Base-by-base conservation (phyloP, 2,888 invertebrate genomes). In the Scelioninae gen. 1 region DNA sequence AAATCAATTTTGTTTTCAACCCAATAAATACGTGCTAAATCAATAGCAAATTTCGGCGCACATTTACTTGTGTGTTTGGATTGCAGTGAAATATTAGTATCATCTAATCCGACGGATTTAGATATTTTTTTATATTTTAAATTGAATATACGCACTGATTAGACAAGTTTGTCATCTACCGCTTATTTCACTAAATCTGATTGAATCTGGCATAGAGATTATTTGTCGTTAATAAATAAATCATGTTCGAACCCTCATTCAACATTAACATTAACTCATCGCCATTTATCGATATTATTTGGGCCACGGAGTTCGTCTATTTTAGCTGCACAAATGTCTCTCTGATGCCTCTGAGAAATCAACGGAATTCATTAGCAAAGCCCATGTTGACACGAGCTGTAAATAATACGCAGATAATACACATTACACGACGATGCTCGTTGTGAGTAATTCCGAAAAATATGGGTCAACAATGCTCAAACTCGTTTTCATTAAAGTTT, bases 391-490 rank as follows among this genome's bases (percentile, higher is more conserved):
- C 56, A 58, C 47, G 56, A 15, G 23, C 13, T 75, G 75, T 75
- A 66, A 75, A 75, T 75, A 75, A 66, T 58, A 43, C 40, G n/a
- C n/a, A 75, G 47, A 75, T 75, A 75, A 75, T 65, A 10, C 60
- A 53, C 60, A 23, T 60, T 72, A 40, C 31, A 71, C 9, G 38
- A 0, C 7, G 7, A 40, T 40, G 40, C 38, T 9, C 13, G 11
- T 7, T 4, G 32, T 11, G 32, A n/a, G n/a, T 31, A 6, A 13
- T 29, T 34, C 11, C 0, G 16, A 69, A 69, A 69, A 56, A 45
- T 55, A 43, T 65, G n/a, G 45, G 62, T 62, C 62, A 60, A 9
- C 29, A 60, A 13, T n/a, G n/a, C n/a, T n/a, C n/a, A n/a, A n/a
- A n/a, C n/a, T n/a, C n/a, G n/a, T n/a, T n/a, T n/a, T n/a, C n/a